phyloP scores from a whole-genome alignment of 2,797 vertebrate species.

The Cottoperca gobio region DNA sequence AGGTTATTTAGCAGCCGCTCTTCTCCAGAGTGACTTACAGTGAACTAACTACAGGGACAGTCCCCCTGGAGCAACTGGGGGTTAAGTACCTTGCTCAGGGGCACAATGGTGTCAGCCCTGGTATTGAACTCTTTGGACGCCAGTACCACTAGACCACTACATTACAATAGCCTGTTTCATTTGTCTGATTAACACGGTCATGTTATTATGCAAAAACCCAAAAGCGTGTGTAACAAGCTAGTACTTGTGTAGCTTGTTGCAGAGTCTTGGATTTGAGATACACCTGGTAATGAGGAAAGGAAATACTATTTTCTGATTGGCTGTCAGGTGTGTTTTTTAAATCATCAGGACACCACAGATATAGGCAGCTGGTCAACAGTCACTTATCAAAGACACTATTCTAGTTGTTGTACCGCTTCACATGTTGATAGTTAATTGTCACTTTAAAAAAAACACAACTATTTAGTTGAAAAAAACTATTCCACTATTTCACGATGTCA shows the following conservation, averaged over 20 bases:
- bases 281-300: neutral
- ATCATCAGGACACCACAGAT: neutral
- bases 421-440: neutral
- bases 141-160: no score
- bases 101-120: no score
- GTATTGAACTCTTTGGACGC: no score
- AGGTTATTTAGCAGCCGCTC: no score
- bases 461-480: neutral
- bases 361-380: neutral
- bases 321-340: neutral
- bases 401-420: neutral
- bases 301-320: neutral
- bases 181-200: slow-evolving; percentile 7
- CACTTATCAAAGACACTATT: neutral
- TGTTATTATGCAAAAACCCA: neutral
- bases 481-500: no score
- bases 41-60: no score
- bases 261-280: neutral
- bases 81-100: no score
- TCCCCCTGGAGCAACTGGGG: no score
- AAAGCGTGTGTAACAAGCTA: no score
- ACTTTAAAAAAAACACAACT: no score
- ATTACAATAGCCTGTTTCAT: slow-evolving; percentile 26
- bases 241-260: neutral
- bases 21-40: no score